A percentile compares a stretch with the other conserved stretches of the same genome.
phyloP scores from a whole-genome alignment of 2,888 invertebrate genomes.

The Acanthococcus lagerstroemiae region DNA sequence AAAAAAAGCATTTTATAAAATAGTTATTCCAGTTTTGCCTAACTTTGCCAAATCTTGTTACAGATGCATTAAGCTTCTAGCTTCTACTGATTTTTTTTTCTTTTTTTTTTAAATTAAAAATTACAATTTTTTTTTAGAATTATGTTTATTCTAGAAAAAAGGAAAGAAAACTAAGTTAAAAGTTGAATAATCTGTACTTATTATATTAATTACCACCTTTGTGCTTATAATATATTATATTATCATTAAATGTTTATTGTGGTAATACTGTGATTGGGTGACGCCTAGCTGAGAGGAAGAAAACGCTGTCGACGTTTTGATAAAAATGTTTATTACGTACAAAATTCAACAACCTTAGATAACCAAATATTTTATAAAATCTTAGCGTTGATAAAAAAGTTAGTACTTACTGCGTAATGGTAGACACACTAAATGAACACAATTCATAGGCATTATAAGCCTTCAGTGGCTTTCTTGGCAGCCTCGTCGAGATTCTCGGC shows the following conservation, averaged over 20 bases:
- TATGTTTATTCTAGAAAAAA: constrained; percentile 23
- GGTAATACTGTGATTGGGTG: constrained; percentile 19
- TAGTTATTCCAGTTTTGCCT: constrained; percentile 18
- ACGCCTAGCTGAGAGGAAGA: too few relatives aligned
- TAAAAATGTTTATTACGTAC: too few relatives aligned
- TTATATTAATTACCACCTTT: constrained; percentile 27
- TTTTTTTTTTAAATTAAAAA: background rate
- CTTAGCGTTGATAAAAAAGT: too few relatives aligned
- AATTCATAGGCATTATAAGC: background rate
- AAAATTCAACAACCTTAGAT: too few relatives aligned
- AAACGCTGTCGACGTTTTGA: too few relatives aligned
- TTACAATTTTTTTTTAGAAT: constrained; percentile 23
- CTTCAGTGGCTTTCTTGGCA: constrained; percentile 69
- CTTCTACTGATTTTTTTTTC: constrained; percentile 5
- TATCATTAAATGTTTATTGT: constrained; percentile 31
- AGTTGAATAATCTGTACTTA: constrained; percentile 21
- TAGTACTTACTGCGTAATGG: too few relatives aligned
- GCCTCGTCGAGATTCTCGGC: constrained; percentile 86
- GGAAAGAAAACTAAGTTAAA: background rate
- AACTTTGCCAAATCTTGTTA: constrained; percentile 22
- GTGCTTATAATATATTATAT: constrained; percentile 28
- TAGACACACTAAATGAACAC: too few relatives aligned
- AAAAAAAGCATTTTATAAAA: constrained; percentile 3
- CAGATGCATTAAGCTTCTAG: constrained; percentile 26
- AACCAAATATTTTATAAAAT: too few relatives aligned